Evolutionary conservation across 2,888 invertebrate genomes (phyloP), one percentile per base, ranked within the genome.

Genomic region (Ceratothoa steindachneri): DNA sequence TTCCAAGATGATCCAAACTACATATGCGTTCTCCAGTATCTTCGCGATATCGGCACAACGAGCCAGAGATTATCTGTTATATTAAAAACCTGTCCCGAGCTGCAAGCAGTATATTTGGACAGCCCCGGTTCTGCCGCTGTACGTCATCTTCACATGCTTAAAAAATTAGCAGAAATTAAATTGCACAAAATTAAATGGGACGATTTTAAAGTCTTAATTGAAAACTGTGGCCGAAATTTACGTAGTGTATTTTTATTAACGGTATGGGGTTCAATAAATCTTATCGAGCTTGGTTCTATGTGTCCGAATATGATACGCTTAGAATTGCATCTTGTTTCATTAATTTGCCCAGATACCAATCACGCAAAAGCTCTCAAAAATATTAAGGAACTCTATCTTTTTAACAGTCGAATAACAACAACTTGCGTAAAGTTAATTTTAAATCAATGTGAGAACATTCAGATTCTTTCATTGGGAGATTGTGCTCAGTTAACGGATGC

Each of bases 71-170:
- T 69, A 27, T 51, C 31, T 19, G 51, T 69, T 5, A 70, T 79
- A 1, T 22, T 27, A 1, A 76, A 55, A 19, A 19, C 53, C 2
- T 79, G 79, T 51, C 74, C 76, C 22, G 64, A 74, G 27, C 24
- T 79, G 15, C 74, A 74, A 70, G 72, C 74, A 2, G 55, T 79
- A 27, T 76, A 79, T 41, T 51, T 79, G 9, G 79, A 79, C 22
- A 71, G 74, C 24, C 79, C 79, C 4, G 76, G 76, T 24, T 70
- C 55, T 51, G 70, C 68, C 30, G 74, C 67, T 12, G 74, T 79
- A 0, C 76, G 76, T n/a, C 68, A 72, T 22, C 29, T 79, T 3
- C 72, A 76, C 52, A 51, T 70, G 72, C 30, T 76, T 19, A 74
- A 76, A 51, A 52, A 73, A 12, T 52, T 79, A 19, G 68, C 22